Evolutionary conservation across 2,113 vertebrate species (phyloP).

Genomic region (Scartelaos histophorus): DNA sequence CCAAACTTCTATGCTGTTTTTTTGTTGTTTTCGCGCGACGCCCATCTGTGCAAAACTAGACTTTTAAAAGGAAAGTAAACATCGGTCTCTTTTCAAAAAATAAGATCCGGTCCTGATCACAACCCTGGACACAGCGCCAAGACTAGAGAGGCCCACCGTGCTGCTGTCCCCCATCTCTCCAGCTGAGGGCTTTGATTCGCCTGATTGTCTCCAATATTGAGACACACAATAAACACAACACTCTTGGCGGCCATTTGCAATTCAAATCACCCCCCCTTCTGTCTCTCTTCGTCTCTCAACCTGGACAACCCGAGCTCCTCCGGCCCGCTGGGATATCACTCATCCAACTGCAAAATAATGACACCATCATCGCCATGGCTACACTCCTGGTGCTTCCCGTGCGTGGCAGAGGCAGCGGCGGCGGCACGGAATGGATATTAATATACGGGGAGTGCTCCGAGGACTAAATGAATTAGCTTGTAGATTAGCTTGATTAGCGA

Average conservation of each 20-base stretch:
- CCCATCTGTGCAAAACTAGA: not conserved
- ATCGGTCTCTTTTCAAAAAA: not conserved
- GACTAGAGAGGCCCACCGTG: slow-evolving; percentile 70
- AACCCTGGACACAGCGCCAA: slow-evolving; percentile 63
- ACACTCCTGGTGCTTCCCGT: slow-evolving; percentile 61
- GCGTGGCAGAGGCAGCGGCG: slow-evolving; percentile 42
- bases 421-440: slow-evolving; percentile 65
- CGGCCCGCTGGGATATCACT: slow-evolving; percentile 77
- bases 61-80: not conserved
- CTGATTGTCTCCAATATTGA: slow-evolving; percentile 79
- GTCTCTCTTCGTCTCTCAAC: slow-evolving; percentile 32
- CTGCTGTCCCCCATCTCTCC: slow-evolving; percentile 69
- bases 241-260: slow-evolving; percentile 73
- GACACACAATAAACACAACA: slow-evolving; percentile 80
- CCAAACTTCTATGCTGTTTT: not conserved
- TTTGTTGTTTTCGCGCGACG: not conserved
- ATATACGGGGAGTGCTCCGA: slow-evolving; percentile 61
- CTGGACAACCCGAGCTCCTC: slow-evolving; percentile 67
- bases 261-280: slow-evolving; percentile 74
- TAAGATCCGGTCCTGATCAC: not conserved
- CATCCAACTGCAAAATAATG: slow-evolving; percentile 76
- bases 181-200: slow-evolving; percentile 78
- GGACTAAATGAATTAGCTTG: slow-evolving; percentile 74
- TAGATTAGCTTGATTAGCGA: slow-evolving; percentile 58
- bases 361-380: slow-evolving; percentile 78